These are phyloP conservation scores for Cephus pulcher DNA, from an alignment of 2,888 invertebrate species.

Conservation along the genomic window DNA sequence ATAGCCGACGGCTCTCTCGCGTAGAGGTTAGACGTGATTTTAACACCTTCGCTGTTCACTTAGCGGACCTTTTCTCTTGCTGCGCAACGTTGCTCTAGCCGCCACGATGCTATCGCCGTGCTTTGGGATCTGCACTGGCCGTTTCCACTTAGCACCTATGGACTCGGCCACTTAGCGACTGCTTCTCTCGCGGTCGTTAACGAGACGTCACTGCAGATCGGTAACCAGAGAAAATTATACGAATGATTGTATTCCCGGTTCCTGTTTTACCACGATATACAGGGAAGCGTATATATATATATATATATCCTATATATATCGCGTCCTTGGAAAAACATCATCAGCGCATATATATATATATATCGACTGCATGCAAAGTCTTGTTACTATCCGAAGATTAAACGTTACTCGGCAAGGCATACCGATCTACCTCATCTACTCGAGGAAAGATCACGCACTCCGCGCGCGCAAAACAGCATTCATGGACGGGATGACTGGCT, in stretches of 20 bases:
- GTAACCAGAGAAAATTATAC: background rate
- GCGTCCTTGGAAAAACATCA: too few relatives aligned
- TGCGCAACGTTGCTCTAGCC: background rate
- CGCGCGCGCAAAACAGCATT: conserved; percentile 34
- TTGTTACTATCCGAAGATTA: background rate
- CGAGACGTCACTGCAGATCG: conserved; percentile 29
- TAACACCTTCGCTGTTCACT: conserved; percentile 27
- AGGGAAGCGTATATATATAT: too few relatives aligned
- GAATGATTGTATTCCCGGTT: background rate
- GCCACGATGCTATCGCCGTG: background rate
- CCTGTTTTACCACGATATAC: background rate
- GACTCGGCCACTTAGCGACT: conserved; percentile 31
- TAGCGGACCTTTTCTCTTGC: conserved; percentile 19
- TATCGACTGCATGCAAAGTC: background rate
- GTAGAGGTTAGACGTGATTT: conserved; percentile 10
- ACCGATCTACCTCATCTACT: background rate
- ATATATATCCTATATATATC: too few relatives aligned
- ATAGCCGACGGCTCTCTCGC: background rate
- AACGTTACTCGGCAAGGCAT: background rate
- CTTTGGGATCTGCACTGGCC: background rate
- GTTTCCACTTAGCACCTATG: conserved; percentile 21
- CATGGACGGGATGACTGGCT: conserved; percentile 52
- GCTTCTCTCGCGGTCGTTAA: conserved; percentile 25
- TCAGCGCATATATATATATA: too few relatives aligned
- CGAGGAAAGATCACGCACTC: background rate